Evolutionary conservation across 2,797 vertebrate species (phyloP).

Genomic region (Oreortyx pictus): DNA sequence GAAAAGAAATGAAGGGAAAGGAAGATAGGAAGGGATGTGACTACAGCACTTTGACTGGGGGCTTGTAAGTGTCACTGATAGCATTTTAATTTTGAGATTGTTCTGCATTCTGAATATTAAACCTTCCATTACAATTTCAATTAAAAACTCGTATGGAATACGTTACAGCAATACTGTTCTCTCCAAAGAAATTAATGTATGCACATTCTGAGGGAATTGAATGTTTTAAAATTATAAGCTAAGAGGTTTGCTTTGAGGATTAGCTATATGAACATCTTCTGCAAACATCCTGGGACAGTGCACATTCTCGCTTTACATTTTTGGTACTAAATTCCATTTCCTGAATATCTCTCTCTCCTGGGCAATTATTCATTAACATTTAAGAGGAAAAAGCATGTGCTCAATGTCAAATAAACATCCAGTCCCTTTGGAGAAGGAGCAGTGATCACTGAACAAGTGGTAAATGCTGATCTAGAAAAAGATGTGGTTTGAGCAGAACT

Average conservation of each 20-base stretch:
- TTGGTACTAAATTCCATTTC: background rate
- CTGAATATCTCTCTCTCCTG: constrained; percentile 38
- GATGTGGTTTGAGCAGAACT: background rate
- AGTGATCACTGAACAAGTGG: background rate
- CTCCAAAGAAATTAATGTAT: background rate
- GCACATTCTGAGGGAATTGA: constrained; percentile 1
- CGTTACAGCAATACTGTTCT: background rate
- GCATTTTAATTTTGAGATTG: constrained; percentile 30
- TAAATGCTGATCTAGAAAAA: background rate
- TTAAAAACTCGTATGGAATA: constrained; percentile 41
- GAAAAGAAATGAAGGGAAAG: constrained; percentile 36
- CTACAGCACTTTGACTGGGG: background rate
- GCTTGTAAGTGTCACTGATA: constrained; percentile 15
- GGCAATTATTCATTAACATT: constrained; percentile 12
- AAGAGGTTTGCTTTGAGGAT: constrained; percentile 25
- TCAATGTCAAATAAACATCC: background rate
- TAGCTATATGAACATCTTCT: constrained; percentile 10
- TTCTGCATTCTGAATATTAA: constrained; percentile 47
- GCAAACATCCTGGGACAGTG: background rate
- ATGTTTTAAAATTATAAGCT: constrained; percentile 43
- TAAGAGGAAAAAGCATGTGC: constrained; percentile 18
- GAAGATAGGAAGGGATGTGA: constrained; percentile 36
- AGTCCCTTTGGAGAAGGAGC: background rate
- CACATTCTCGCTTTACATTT: constrained; percentile 31
- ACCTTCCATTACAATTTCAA: constrained; percentile 50